Evolutionary conservation across 1,140 invertebrate species (phyloP), one percentile per base, ranked within the genome.

Genomic region (Macrostomum lignano): DNA sequence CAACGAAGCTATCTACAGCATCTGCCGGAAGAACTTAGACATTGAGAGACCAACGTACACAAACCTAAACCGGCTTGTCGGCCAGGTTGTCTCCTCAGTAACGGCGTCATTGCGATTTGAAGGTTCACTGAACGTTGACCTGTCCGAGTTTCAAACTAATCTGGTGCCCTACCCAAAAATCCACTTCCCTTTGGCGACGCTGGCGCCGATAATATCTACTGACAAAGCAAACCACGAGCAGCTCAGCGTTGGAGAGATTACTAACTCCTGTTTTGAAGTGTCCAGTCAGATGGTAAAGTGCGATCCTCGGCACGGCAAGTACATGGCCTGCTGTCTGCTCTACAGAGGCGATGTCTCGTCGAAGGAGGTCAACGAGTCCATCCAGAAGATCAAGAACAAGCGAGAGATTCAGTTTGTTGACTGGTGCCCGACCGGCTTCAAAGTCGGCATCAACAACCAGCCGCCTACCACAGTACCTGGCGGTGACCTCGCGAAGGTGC

Each of bases 241-340:
- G 29, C 19, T 28, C 14, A 28, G 3, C 9, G 19, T 28, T 28
- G 5, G 14, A 3, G 74, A 79, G 51, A 77, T 79, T 46, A 79
- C 75, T 46, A 75, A 71, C 51, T 69, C 72, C 10, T 76, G 73
- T 54, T 79, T 79, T 56, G 73, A 78, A 52, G 71, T 73, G 21
- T 68, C 70, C 44, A 79, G 75, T 61, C 74, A 78, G 63, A 7
- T 28, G 19, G 19, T 17, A n/a, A 76, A 77, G 57, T 79, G 75
- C 52, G 73, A 78, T 52, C 74, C 74, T 10, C 65, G 73, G 44
- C 70, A 75, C 53, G 75, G 74, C 40, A 78, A 79, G 49, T 78
- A 75, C 65, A 77, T 76, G 72, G 71, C 71, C 10, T 28, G 26
- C 9, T 5, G 19, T 9, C 15, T 28, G 15, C 26, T 15, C 15